Evolutionary conservation across 2,888 invertebrate species (phyloP).

Genomic region (Oxystoma pomonae): DNA sequence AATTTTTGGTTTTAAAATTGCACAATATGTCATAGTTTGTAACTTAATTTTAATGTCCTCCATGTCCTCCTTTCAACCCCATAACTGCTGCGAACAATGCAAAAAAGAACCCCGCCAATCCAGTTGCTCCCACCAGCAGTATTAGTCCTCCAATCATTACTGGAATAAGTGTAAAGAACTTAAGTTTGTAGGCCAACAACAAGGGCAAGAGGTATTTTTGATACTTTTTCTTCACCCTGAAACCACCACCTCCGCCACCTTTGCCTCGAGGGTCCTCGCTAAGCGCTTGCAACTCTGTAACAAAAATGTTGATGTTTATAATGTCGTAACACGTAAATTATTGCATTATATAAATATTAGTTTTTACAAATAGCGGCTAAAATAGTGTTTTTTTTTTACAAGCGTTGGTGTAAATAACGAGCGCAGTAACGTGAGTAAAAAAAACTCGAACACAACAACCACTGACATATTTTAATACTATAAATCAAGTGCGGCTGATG

Average conservation of each 20-base stretch:
- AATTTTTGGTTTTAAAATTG: no score
- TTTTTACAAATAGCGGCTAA: no score
- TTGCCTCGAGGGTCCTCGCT: constrained; percentile 39
- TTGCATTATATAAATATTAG: no score
- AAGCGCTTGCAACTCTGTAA: constrained; percentile 30
- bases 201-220: constrained; percentile 71
- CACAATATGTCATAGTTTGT: no score
- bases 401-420: no score
- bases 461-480: no score
- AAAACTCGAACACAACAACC: no score
- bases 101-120: constrained; percentile 83
- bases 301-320: no score
- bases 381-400: no score
- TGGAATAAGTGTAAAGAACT: constrained; percentile 74
- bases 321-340: no score
- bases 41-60: constrained; percentile 2
- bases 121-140: constrained; percentile 71
- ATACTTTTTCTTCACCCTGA: constrained; percentile 53
- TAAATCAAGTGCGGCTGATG: no score
- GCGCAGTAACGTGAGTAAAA: no score
- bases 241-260: constrained; percentile 38
- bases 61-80: constrained; percentile 55
- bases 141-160: constrained; percentile 68
- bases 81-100: constrained; percentile 80
- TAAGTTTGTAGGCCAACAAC: constrained; percentile 77